These are phyloP conservation scores for Iselma pallidipennis DNA, from an alignment of 2,888 invertebrate species.

Conservation along the genomic window DNA sequence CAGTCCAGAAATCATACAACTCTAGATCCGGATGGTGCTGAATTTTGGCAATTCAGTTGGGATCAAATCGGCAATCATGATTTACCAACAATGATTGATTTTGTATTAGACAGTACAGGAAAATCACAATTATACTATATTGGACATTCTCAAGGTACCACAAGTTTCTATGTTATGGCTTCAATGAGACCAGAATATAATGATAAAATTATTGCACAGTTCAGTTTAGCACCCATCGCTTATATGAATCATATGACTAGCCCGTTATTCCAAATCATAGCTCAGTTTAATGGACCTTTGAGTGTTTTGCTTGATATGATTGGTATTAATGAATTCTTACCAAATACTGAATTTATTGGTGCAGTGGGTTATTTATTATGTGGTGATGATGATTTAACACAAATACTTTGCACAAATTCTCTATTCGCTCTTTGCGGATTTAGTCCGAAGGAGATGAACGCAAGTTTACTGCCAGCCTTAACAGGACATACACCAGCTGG, in stretches of 20 bases:
- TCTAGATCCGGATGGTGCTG: slow-evolving; percentile 44
- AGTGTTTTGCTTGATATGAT: slow-evolving; percentile 3
- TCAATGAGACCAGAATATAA: slow-evolving; percentile 67
- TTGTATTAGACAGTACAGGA: slow-evolving; percentile 61
- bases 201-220: slow-evolving; percentile 66
- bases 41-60: slow-evolving; percentile 64
- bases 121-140: slow-evolving; percentile 59
- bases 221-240: slow-evolving; percentile 70
- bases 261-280: slow-evolving; percentile 22
- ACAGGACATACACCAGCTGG: slow-evolving; percentile 44
- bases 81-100: slow-evolving; percentile 75
- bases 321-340: slow-evolving; percentile 64
- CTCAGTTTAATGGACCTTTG: slow-evolving; percentile 7
- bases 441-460: slow-evolving; percentile 38
- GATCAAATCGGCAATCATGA: slow-evolving; percentile 78
- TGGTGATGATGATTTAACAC: slow-evolving; percentile 8
- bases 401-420: slow-evolving; percentile 35
- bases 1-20: slow-evolving; percentile 59
- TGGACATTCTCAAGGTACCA: slow-evolving; percentile 77
- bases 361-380: slow-evolving; percentile 27
- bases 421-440: slow-evolving; percentile 41
- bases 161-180: slow-evolving; percentile 68
- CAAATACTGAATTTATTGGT: slow-evolving; percentile 57
- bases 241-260: slow-evolving; percentile 60
- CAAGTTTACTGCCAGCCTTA: slow-evolving; percentile 37